A percentile compares a stretch with the other conserved stretches of the same genome.
Conservation (phyloP, 2,797 vertebrate species). For the Gymnodraco acuticeps region DNA sequence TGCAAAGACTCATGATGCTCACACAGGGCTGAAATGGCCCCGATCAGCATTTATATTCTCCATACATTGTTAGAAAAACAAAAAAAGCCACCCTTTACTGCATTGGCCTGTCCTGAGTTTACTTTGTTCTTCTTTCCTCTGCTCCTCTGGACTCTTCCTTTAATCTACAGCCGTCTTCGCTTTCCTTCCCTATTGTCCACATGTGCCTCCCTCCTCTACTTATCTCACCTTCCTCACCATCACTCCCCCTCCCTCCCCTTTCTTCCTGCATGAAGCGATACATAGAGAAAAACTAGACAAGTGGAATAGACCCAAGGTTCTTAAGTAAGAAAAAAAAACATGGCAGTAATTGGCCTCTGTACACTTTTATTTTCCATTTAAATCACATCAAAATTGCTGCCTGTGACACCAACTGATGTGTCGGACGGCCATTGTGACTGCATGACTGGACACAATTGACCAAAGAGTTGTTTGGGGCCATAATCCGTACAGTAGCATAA, state of each 20-base stretch:
- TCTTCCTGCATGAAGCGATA: constrained; percentile 25
- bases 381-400: constrained; percentile 48
- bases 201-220: neutral
- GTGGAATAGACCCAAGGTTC: constrained; percentile 15
- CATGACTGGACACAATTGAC: constrained; percentile 57
- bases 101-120: neutral
- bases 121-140: neutral
- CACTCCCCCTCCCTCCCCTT: neutral
- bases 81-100: neutral
- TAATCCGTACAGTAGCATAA: constrained; percentile 33
- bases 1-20: neutral
- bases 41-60: constrained; percentile 6
- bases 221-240: neutral
- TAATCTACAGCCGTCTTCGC: constrained; percentile 3
- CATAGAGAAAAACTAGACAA: constrained; percentile 31
- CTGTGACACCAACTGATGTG: constrained; percentile 65
- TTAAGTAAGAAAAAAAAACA: constrained; percentile 20
- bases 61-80: neutral
- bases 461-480: constrained; percentile 43
- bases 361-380: constrained; percentile 52
- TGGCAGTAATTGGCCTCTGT: constrained; percentile 59
- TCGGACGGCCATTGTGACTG: constrained; percentile 59
- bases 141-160: neutral
- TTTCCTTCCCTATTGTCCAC: constrained; percentile 14
- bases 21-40: constrained; percentile 10